A percentile compares a stretch with the other conserved stretches of the same genome.
Evolutionary conservation across 2,888 invertebrate genomes (phyloP).

Genomic region (Harpalus rubripes): DNA sequence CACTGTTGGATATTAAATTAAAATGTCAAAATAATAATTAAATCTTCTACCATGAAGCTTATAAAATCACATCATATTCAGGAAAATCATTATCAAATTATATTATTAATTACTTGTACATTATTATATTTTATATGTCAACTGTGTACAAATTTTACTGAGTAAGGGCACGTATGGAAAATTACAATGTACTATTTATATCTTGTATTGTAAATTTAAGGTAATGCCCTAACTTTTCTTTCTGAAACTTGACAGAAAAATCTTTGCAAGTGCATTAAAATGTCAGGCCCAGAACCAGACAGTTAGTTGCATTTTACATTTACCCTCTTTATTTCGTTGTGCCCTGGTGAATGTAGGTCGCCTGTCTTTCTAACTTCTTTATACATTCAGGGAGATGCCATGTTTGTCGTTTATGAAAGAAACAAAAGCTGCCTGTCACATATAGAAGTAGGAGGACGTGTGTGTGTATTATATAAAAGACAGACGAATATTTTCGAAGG

Average conservation of each 20-base stretch:
- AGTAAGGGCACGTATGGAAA: too few species aligned
- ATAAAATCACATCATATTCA: too few species aligned
- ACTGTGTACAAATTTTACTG: too few species aligned
- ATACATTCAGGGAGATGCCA: slow-evolving; percentile 50
- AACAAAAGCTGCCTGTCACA: slow-evolving; percentile 62
- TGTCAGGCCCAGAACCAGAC: slow-evolving; percentile 39
- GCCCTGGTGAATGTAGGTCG: slow-evolving; percentile 49
- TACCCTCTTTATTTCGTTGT: background rate
- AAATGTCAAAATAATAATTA: too few species aligned
- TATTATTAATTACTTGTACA: too few species aligned
- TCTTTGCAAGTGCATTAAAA: slow-evolving; percentile 63
- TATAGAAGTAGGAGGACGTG: background rate
- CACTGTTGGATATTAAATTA: too few species aligned
- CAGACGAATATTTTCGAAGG: background rate
- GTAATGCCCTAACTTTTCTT: background rate
- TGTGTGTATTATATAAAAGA: slow-evolving; percentile 38
- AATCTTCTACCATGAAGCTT: too few species aligned
- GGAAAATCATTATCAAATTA: too few species aligned
- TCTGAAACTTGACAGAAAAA: slow-evolving; percentile 53
- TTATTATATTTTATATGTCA: too few species aligned
- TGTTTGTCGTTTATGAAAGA: slow-evolving; percentile 65
- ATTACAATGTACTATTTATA: background rate
- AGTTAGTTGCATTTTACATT: slow-evolving; percentile 21
- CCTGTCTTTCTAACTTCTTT: slow-evolving; percentile 56
- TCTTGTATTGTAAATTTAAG: background rate